phyloP scores from a whole-genome alignment of 2,888 invertebrate genomes.

The Cremastinae sp. region DNA sequence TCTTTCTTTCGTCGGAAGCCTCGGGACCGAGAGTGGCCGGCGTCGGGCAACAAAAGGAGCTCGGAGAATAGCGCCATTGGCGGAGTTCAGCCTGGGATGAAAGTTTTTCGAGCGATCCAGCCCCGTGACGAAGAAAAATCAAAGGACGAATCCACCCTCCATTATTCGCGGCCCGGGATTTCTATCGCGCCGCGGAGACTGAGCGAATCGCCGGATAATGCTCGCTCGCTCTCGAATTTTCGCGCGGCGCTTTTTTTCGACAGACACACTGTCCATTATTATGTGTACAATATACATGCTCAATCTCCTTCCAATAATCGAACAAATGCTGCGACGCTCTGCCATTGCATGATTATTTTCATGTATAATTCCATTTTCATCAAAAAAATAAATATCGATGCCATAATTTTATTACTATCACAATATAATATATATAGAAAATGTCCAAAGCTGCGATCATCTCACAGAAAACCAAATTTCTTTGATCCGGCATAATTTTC shows the following conservation, averaged over 20 bases:
- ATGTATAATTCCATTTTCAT: too few species aligned
- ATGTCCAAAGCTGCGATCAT: too few species aligned
- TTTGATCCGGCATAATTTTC: too few species aligned
- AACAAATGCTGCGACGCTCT: too few species aligned
- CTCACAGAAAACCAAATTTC: too few species aligned
- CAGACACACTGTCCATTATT: too few species aligned
- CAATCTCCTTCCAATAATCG: too few species aligned
- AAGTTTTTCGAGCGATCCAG: slow-evolving; percentile 56
- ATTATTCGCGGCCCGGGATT: slow-evolving; percentile 18
- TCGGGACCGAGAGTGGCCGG: slow-evolving; percentile 58
- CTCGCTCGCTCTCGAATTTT: slow-evolving; percentile 39
- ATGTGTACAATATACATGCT: too few species aligned
- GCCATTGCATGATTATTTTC: too few species aligned
- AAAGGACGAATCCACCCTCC: slow-evolving; percentile 53
- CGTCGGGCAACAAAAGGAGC: slow-evolving; percentile 55
- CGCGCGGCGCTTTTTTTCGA: slow-evolving; percentile 24
- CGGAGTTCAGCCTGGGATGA: slow-evolving; percentile 46
- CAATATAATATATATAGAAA: too few species aligned
- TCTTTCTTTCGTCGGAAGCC: slow-evolving; percentile 42
- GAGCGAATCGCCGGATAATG: slow-evolving; percentile 41
- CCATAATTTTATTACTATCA: too few species aligned
- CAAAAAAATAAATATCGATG: too few species aligned
- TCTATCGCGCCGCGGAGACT: slow-evolving; percentile 24
- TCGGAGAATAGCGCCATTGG: slow-evolving; percentile 37
- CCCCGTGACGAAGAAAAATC: slow-evolving; percentile 43